Evolutionary conservation across 2,797 vertebrate genomes (phyloP).

Genomic region (Falco peregrinus): DNA sequence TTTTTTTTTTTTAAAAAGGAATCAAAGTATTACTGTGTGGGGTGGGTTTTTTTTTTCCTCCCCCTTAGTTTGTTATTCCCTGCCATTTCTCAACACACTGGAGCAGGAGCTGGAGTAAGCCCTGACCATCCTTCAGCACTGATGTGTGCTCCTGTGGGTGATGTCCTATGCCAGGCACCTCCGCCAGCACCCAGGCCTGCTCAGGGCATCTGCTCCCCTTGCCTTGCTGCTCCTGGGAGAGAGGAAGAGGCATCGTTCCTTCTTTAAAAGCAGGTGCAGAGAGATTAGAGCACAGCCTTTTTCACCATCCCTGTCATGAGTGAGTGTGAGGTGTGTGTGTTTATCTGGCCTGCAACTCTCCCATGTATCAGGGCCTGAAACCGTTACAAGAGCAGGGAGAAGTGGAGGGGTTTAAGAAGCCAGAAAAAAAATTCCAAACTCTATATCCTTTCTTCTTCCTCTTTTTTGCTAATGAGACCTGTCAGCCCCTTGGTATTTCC

Average conservation of each 20-base stretch:
- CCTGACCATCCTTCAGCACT: not conserved
- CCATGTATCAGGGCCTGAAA: not conserved
- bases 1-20: not conserved
- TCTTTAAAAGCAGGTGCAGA: not conserved
- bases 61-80: not conserved
- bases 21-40: not conserved
- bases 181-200: not conserved
- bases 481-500: not conserved
- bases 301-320: not conserved
- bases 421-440: not conserved
- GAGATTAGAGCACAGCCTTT: not conserved
- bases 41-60: not conserved
- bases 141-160: not conserved
- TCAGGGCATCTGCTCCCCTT: not conserved
- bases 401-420: not conserved
- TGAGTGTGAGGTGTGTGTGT: not conserved
- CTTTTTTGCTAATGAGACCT: constrained; percentile 14
- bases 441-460: not conserved
- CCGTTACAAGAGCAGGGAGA: not conserved
- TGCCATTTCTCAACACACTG: constrained; percentile 20
- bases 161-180: not conserved
- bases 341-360: not conserved
- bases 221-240: not conserved
- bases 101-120: constrained; percentile 33
- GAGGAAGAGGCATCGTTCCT: not conserved